phyloP scores from a whole-genome alignment of 2,113 vertebrate genomes.

The Erpornis zantholeuca region DNA sequence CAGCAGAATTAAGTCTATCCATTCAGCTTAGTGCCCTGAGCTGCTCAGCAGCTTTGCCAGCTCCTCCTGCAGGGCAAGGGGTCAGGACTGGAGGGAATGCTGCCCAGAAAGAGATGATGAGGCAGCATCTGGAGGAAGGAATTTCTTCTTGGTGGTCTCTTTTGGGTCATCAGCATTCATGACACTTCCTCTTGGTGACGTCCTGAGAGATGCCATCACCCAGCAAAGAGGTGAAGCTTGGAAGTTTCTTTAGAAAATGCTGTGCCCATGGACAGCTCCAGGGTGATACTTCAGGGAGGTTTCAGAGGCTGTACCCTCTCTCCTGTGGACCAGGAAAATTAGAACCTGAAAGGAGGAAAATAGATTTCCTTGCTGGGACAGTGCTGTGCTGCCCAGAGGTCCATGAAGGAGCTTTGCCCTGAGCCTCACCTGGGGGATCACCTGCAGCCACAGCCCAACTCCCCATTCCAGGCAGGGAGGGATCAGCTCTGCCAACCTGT shows the following conservation, averaged over 20 bases:
- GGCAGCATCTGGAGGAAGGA: background rate
- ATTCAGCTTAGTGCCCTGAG: background rate
- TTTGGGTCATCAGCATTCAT: background rate
- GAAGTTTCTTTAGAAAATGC: background rate
- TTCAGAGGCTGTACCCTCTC: background rate
- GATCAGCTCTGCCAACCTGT: background rate
- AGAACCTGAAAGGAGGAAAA: background rate
- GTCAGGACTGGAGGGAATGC: background rate
- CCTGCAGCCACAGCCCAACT: background rate
- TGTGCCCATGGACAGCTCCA: rapidly evolving
- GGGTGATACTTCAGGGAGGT: background rate
- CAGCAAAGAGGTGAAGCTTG: background rate
- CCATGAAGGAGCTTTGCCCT: background rate
- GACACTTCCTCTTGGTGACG: background rate
- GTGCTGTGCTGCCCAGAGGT: background rate
- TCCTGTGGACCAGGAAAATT: background rate
- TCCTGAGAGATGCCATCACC: background rate
- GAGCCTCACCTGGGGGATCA: background rate
- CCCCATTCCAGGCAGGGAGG: background rate
- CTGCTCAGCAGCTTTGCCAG: background rate
- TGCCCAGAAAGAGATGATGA: background rate
- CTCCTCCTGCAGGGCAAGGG: background rate
- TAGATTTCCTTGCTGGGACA: background rate
- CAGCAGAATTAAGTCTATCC: background rate
- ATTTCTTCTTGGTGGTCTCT: background rate